Base-by-base conservation (phyloP, 2,888 invertebrate genomes). In the Stramonita haemastoma region DNA sequence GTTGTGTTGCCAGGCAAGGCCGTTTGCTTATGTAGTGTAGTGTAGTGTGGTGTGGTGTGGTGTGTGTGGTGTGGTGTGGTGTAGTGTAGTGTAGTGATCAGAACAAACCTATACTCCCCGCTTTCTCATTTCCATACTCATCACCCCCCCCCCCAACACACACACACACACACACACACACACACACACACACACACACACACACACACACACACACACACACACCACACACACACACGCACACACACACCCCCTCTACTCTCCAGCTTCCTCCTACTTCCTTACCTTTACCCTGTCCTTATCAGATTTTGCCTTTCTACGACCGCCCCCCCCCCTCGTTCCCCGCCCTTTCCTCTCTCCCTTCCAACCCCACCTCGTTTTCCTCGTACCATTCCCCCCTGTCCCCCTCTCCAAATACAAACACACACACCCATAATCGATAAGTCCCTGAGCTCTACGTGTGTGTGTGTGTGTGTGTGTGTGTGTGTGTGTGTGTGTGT, bases 171-270 rank as follows among this genome's bases (percentile, higher is more conserved):
- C 8, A 77, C 77, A 77, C 77, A 77, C 32, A 77, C 77, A 77
- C 77, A 32, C 32, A 77, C 77, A 77, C 77, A 32, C 77, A 77
- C 77, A 77, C 77, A 77, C 77, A 77, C 32, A 77, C 77, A 77
- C 77, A 77, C 77, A 77, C 77, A 77, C 77, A 77, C 77, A 77
- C 77, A 32, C 32, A 32, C 32, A 77, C n/a, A 6, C 22, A 2
- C 4, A 32, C 13, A 79, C 17, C 11, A 79, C 79, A 32, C 79
- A 32, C 15, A 15, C 29, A 79, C 17, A 4, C 13, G 13, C 66
- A 6, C 66, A 2, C 66, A 66, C 66, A 2, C 13, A 6, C 66
- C 19, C 66, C 66, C 13, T 2, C 66, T 2, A 17, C 17, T 13
- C 17, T 66, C 17, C 66, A 66, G 66, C 66, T 26, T 26, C 17